phyloP scores from a whole-genome alignment of 1,140 invertebrate species.

The Acromyrmex echinatior region DNA sequence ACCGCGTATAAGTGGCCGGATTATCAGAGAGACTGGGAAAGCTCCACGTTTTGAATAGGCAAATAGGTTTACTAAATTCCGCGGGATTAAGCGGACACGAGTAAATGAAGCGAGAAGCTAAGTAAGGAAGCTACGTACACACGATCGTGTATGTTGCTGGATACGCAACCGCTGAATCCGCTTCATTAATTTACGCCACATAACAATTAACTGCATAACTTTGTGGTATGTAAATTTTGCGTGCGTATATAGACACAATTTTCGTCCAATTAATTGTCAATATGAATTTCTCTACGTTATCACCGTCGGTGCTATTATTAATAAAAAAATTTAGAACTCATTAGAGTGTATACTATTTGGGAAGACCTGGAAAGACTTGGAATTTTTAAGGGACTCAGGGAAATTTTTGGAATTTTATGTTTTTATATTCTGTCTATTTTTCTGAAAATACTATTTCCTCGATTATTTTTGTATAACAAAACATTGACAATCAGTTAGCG shows the following conservation, averaged over 20 bases:
- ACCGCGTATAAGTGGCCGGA: conserved; percentile 3
- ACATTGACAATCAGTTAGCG: no score
- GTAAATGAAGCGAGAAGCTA: conserved; percentile 42
- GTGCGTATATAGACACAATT: neutral
- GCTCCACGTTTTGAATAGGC: conserved; percentile 37
- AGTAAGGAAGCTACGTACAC: conserved; percentile 27
- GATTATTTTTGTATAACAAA: no score
- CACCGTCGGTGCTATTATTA: neutral
- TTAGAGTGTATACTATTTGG: no score
- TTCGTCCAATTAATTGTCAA: conserved; percentile 14
- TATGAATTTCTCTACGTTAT: neutral
- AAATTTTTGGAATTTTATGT: no score
- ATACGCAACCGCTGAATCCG: conserved; percentile 37
- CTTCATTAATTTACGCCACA: conserved; percentile 44
- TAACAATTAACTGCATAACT: conserved; percentile 51
- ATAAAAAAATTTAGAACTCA: neutral
- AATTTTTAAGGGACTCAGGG: no score
- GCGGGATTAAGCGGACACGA: conserved; percentile 52
- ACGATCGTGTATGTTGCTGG: conserved; percentile 13
- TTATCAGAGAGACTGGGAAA: neutral
- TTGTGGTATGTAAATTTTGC: conserved; percentile 12
- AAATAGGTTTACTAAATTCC: conserved; percentile 55
- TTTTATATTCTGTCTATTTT: no score
- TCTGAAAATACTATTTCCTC: no score
- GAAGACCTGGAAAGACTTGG: no score